These are phyloP conservation scores for Orius insidiosus DNA, from an alignment of 1,140 invertebrate genomes.

Conservation along the genomic window DNA sequence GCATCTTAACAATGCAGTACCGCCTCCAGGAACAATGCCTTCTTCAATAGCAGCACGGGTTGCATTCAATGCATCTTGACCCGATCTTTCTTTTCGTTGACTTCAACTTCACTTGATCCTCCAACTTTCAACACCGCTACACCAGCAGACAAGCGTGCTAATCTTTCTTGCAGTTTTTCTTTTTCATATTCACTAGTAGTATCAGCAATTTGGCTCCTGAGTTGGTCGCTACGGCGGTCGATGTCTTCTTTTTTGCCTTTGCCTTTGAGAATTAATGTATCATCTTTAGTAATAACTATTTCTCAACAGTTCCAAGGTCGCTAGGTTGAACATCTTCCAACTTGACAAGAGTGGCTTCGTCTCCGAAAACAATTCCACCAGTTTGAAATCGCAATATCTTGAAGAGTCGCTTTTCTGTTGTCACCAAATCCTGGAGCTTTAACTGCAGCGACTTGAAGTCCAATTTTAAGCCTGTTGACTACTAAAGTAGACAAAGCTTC, in stretches of 20 bases:
- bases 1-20: constrained; percentile 84
- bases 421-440: constrained; percentile 99
- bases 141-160: constrained; percentile 46
- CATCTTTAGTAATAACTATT: constrained; percentile 50
- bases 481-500: constrained; percentile 96
- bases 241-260: constrained; percentile 41
- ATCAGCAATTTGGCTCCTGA: constrained; percentile 46
- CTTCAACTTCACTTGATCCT: constrained; percentile 66
- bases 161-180: constrained; percentile 50
- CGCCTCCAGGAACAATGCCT: constrained; percentile 97
- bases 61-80: constrained; percentile 97
- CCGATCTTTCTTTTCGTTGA: constrained; percentile 98
- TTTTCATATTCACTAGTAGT: constrained; percentile 55
- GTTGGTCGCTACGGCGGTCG: constrained; percentile 38
- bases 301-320: constrained; percentile 45
- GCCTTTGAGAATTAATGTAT: constrained; percentile 37
- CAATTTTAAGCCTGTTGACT: constrained; percentile 94
- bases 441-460: constrained; percentile 91
- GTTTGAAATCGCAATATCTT: constrained; percentile 96
- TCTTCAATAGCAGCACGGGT: constrained; percentile 97
- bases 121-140: constrained; percentile 56
- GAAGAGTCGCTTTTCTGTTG: constrained; percentile 90
- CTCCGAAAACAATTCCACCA: constrained; percentile 16
- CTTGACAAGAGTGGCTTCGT: constrained; percentile 11
- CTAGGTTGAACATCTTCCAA: constrained; percentile 31